A percentile compares a stretch with the other conserved stretches of the same genome.
Evolutionary conservation across 2,113 vertebrate genomes (phyloP).

Genomic region (Petrocephalus zakoni): DNA sequence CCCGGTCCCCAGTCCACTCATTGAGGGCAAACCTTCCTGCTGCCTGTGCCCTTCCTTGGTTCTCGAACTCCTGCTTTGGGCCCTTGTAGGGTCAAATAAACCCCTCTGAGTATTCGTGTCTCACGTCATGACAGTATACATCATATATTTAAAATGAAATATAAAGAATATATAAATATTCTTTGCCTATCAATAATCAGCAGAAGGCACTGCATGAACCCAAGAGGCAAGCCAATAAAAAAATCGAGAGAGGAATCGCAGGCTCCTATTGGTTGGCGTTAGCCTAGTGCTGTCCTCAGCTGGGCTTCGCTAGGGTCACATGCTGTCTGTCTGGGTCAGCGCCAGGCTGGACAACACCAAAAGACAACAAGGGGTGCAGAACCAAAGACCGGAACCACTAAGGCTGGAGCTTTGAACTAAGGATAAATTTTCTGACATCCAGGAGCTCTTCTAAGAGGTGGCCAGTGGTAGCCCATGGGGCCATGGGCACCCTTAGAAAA

Average conservation of each 20-base stretch:
- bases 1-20: too few species aligned
- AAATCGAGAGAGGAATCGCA: neutral
- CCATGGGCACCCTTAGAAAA: neutral
- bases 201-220: conserved; percentile 29
- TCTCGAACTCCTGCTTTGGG: too few species aligned
- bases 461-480: too few species aligned
- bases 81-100: too few species aligned
- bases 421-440: too few species aligned
- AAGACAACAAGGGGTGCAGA: neutral
- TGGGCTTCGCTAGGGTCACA: neutral
- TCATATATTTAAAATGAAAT: neutral
- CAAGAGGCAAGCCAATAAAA: neutral
- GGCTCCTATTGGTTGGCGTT: neutral
- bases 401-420: too few species aligned
- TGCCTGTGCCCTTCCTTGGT: too few species aligned
- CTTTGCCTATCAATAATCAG: conserved; percentile 33
- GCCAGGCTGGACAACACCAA: neutral
- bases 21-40: too few species aligned
- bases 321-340: neutral
- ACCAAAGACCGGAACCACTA: too few species aligned
- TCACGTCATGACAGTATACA: too few species aligned
- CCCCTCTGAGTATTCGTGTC: too few species aligned
- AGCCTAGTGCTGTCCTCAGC: neutral
- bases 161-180: conserved; percentile 33
- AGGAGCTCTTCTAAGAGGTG: too few species aligned